Percentiles rank a stretch among this genome's conserved stretches.
Evolutionary conservation across 2,113 vertebrate species (phyloP).

Genomic region (Anthoscopus minutus): DNA sequence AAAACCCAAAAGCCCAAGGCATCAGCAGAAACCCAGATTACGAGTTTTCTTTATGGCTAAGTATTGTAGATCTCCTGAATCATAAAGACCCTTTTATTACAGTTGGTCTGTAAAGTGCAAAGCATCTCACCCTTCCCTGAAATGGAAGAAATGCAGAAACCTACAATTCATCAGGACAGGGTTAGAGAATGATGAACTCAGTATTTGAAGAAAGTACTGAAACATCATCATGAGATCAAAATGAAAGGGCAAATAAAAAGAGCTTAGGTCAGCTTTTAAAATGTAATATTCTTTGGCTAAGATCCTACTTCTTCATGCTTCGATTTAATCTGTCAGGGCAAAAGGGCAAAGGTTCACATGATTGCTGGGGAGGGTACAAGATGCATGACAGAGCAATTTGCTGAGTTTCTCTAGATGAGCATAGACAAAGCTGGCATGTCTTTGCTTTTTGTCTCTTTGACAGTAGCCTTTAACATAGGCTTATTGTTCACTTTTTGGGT

Average conservation of each 20-base stretch:
- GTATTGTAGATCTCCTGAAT: neutral
- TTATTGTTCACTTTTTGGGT: constrained; percentile 80
- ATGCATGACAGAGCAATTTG: constrained; percentile 89
- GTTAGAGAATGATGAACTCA: constrained; percentile 36
- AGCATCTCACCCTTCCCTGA: neutral
- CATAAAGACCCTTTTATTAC: neutral
- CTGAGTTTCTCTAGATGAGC: constrained; percentile 74
- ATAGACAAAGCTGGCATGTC: constrained; percentile 75
- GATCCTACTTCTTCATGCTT: constrained; percentile 63
- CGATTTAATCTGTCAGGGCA: constrained; percentile 66
- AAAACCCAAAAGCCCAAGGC: too few species aligned
- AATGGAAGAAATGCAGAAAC: neutral
- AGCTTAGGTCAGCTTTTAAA: constrained; percentile 49
- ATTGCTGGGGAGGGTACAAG: constrained; percentile 74
- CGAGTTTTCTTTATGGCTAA: neutral
- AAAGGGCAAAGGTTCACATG: constrained; percentile 74
- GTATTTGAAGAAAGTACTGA: constrained; percentile 14
- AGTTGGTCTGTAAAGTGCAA: neutral
- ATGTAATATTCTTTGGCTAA: constrained; percentile 48
- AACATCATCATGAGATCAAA: constrained; percentile 51
- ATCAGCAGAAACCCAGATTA: neutral
- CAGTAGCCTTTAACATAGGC: constrained; percentile 77
- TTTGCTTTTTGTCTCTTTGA: constrained; percentile 68
- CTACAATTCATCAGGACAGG: neutral
- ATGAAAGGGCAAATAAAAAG: constrained; percentile 53